Conservation (phyloP, 2,888 invertebrate genomes). For the Microctonus brassicae region DNA sequence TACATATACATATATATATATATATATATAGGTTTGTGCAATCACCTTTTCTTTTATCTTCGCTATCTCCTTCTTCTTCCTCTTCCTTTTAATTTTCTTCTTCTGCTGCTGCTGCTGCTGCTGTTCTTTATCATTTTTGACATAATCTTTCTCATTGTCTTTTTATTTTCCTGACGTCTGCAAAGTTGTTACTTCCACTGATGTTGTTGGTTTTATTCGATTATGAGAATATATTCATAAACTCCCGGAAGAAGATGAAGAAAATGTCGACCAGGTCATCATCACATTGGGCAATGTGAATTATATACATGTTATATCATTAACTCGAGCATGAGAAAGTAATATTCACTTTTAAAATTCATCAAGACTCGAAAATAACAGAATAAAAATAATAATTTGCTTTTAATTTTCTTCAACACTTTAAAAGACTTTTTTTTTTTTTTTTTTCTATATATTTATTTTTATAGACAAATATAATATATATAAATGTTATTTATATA, state of each 20-base stretch:
- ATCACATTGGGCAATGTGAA: slow-evolving; percentile 6
- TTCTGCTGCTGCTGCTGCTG: background rate
- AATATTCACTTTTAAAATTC: background rate
- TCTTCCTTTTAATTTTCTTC: background rate
- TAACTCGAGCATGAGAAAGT: background rate
- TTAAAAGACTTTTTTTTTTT: background rate
- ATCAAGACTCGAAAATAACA: background rate
- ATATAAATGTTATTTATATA: background rate
- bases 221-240: no score
- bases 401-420: background rate
- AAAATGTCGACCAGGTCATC: slow-evolving; percentile 11
- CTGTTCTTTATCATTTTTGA: background rate
- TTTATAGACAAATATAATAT: background rate
- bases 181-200: no score
- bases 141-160: no score
- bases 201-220: no score
- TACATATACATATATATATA: no score
- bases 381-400: background rate
- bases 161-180: no score
- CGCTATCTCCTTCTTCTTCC: background rate
- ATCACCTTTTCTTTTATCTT: background rate
- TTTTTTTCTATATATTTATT: background rate
- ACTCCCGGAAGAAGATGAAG: slow-evolving; percentile 16
- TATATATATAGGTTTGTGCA: slow-evolving; percentile 34
- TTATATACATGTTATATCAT: background rate